Base-by-base conservation (phyloP, 2,797 vertebrate species). In the Apodemus agrarius region DNA sequence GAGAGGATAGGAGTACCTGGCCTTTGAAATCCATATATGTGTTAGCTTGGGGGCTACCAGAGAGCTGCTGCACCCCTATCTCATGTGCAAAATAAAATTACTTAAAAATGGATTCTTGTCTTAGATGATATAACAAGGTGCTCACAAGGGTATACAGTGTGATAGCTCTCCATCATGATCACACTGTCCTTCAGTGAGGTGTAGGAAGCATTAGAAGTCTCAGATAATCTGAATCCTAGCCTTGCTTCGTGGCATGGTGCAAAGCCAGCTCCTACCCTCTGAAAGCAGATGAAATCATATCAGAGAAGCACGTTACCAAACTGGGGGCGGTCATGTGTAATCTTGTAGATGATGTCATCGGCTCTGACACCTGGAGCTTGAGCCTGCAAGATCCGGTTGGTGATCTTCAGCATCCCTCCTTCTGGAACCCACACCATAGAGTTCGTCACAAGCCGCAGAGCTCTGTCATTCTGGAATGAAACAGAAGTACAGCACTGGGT, bases 331-430 rank as follows among this genome's bases (percentile, higher is more conserved):
- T 98, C 99, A 3, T 98, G 96, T 1, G 96, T 88, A 96, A 99
- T 99, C 95, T 97, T 99, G 98, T 99, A 99, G 96, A 99, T 93
- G 63, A 99, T 99, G 91, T 99, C 98, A 0, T 99, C 99, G 10
- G 98, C 98, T 6, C 82, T 96, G 96, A 98, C 97, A 6, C 99
- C 99, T 0, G 98, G 98, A 69, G 99, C 98, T 94, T 99, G 93
- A 0, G 99, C 98, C 24, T 97, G 98, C 96, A 99, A 98, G 96
- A 99, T 98, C 43, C 98, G 99, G 85, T 95, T 99, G 93, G 99
- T 99, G 90, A 99, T 99, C 14, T 99, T 99, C 6, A 99, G 98
- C 99, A 99, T 99, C 0, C 99, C 99, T 0, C 99, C 99, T 96
- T 99, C 99, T 52, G 98, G 99, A 83, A 99, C 99, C 99, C 99